Evolutionary conservation across 35 echinoderm and acorn worm species (phyloP).

Genomic region (Heliocidaris tuberculata): DNA sequence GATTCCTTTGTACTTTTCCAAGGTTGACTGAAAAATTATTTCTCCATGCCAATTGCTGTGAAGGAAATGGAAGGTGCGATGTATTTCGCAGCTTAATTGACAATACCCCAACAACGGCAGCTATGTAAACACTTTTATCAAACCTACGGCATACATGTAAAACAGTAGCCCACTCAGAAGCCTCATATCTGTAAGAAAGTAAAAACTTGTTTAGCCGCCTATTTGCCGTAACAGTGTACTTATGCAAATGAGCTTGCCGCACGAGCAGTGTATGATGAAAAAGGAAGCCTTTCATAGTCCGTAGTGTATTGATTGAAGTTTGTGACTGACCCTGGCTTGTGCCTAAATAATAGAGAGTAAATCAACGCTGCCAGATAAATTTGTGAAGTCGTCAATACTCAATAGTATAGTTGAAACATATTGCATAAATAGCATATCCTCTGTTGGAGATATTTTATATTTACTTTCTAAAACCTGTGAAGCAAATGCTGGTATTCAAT

Average conservation of each 20-base stretch:
- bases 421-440: no score
- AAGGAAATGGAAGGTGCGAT: neutral
- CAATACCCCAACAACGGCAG: neutral
- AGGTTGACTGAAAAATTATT: neutral
- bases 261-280: neutral
- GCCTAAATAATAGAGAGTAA: neutral
- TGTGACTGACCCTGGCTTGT: neutral
- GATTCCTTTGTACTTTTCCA: neutral
- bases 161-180: neutral
- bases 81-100: slow-evolving; percentile 1
- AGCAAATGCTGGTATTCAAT: no score
- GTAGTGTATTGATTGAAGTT: neutral
- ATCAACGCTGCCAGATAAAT: neutral
- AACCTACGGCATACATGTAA: neutral
- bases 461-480: no score
- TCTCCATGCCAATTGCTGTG: neutral
- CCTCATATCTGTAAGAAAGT: neutral
- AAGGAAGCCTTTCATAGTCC: neutral
- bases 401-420: no score
- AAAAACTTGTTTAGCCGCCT: slow-evolving; percentile 4
- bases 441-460: no score
- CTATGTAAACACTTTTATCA: neutral
- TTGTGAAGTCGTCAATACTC: no score
- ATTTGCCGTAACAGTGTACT: slow-evolving; percentile 42
- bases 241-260: neutral